Evolutionary conservation across 2,113 vertebrate genomes (phyloP), one percentile per base, ranked within the genome.

Genomic region (Anhinga anhinga): DNA sequence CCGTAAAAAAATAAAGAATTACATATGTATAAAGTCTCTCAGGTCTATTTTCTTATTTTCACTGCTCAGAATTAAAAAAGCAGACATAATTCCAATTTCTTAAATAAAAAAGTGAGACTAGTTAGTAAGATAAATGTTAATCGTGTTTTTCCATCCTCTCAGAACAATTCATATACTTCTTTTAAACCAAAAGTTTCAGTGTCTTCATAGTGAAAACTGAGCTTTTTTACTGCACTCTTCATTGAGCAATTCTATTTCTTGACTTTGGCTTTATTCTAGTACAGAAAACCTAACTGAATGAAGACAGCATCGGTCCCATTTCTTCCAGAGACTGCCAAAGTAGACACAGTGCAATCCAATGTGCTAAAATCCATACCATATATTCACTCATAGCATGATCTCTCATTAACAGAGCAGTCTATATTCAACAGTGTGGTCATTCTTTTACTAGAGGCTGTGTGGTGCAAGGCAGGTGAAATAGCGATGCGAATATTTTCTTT

Each of bases 371-470:
- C 61, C 49, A 30, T 21, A 42, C 34, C 94, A 89, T 88, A 93
- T 96, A 97, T 90, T 80, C 82, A 34, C 69, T 95, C 42, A 40
- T 78, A 96, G 95, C 47, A 58, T 95, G 92, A 94, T 94, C 26
- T 62, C 21, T 42, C 95, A 83, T 94, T 88, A 93, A 97, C 70
- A 52, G 95, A 97, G 90, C 91, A 94, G 90, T 61, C 98, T 98
- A 97, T 92, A 96, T 96, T 97, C 95, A 93, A 30, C 61, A 97
- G 88, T 52, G 76, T 88, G 76, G 92, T 82, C 93, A 79, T 91
- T 87, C 38, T 72, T 85, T 90, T 38, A 88, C 38, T 29, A 72
- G 32, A 81, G 61, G 42, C 86, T 87, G 38, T 9, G 44, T n/a
- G 29, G 32, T 32, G 22, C 53, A 62, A 90, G 69, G 42, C 10